phyloP scores from a whole-genome alignment of 2,888 invertebrate species.

The Phragmatobia fuliginosa region DNA sequence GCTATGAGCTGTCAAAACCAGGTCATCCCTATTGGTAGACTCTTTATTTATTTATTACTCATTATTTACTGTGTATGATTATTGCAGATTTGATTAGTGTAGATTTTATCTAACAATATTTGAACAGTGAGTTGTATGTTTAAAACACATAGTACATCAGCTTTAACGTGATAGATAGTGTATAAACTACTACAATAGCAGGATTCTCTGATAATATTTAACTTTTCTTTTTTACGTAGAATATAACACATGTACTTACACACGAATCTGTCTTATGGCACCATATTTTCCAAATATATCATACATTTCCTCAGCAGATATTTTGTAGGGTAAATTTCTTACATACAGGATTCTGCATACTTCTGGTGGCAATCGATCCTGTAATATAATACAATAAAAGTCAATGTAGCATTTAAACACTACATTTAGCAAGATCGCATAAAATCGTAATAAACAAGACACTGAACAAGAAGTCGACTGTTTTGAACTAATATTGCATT shows the following conservation, averaged over 20 bases:
- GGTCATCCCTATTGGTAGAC: too few species aligned
- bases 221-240: not conserved
- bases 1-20: too few species aligned
- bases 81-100: too few species aligned
- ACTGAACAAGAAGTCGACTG: too few species aligned
- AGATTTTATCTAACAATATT: too few species aligned
- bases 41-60: too few species aligned
- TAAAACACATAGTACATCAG: not conserved
- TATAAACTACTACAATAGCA: not conserved
- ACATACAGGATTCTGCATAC: constrained; percentile 99
- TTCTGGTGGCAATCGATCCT: constrained; percentile 99
- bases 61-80: too few species aligned
- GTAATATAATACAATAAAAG: constrained; percentile 58
- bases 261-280: constrained; percentile 98
- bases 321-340: constrained; percentile 99
- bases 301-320: constrained; percentile 99
- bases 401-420: not conserved
- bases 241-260: constrained; percentile 90
- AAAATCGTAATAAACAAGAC: too few species aligned
- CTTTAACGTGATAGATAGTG: too few species aligned
- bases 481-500: too few species aligned
- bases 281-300: constrained; percentile 99
- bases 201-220: too few species aligned
- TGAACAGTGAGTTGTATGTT: not conserved
- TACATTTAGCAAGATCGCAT: not conserved